Evolutionary conservation across 2,888 invertebrate genomes (phyloP).

Genomic region (Caenorhabditis sp.): DNA sequence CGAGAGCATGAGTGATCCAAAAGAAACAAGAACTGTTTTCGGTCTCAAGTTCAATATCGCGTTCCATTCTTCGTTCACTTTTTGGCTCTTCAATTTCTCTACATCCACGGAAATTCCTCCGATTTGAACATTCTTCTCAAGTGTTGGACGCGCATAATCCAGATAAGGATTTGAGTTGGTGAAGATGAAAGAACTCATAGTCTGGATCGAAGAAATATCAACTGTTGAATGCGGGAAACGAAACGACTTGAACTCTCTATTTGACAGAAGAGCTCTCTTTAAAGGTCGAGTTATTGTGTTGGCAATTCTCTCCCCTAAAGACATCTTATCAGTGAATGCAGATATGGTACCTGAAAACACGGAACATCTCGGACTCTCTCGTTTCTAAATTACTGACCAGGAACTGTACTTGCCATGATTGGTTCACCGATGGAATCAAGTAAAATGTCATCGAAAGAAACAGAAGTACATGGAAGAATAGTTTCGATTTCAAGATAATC

Average conservation of each 20-base stretch:
- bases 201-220: not conserved
- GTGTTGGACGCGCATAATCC: slow-evolving; percentile 62
- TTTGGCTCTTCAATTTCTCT: slow-evolving; percentile 20
- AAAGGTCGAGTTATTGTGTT: slow-evolving; percentile 13
- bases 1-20: slow-evolving; percentile 55
- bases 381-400: slow-evolving; percentile 15
- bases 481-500: slow-evolving; percentile 40
- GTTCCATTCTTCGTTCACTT: slow-evolving; percentile 49
- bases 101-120: slow-evolving; percentile 40
- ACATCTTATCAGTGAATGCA: slow-evolving; percentile 33
- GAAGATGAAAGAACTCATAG: slow-evolving; percentile 53
- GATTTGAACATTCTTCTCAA: slow-evolving; percentile 56
- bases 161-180: slow-evolving; percentile 64
- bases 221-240: slow-evolving; percentile 15
- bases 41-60: slow-evolving; percentile 27
- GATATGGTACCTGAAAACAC: slow-evolving; percentile 22
- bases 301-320: slow-evolving; percentile 7
- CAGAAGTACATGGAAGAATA: slow-evolving; percentile 24
- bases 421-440: slow-evolving; percentile 35
- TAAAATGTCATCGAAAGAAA: not conserved
- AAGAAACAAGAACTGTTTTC: slow-evolving; percentile 53
- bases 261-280: not conserved
- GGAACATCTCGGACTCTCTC: no score
- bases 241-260: slow-evolving; percentile 22
- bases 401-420: slow-evolving; percentile 28